Percentiles rank a stretch among this genome's conserved stretches.
These are phyloP conservation scores for Beroe ovata DNA, from an alignment of 37 sponge, comb jelly and placozoan genomes.

Conservation along the genomic window DNA sequence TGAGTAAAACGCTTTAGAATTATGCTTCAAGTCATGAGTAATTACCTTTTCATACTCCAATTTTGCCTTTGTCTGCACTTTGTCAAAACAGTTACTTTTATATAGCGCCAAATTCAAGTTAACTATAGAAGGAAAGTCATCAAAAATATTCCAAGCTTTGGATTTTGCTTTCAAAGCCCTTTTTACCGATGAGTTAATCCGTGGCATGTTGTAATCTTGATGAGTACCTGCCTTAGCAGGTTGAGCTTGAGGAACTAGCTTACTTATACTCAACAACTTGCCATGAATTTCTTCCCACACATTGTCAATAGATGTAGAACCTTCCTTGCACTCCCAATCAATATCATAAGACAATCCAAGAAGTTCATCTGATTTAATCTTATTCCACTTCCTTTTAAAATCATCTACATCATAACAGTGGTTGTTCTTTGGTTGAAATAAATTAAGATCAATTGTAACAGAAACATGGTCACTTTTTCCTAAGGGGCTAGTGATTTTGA, in stretches of 20 bases:
- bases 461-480: neutral
- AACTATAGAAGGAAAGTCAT: neutral
- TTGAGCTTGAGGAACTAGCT: neutral
- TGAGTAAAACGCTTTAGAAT: slow-evolving; percentile 15
- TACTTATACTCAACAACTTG: neutral
- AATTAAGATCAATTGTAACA: neutral
- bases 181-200: neutral
- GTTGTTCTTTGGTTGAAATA: neutral
- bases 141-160: neutral
- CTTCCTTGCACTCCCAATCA: neutral
- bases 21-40: neutral
- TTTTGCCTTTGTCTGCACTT: neutral
- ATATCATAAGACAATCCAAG: neutral
- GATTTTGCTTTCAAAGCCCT: slow-evolving; percentile 6
- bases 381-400: slow-evolving; percentile 2
- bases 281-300: neutral
- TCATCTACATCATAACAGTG: neutral
- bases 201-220: neutral
- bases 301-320: neutral
- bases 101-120: neutral
- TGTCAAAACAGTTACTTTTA: neutral
- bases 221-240: neutral
- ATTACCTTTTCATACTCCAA: neutral
- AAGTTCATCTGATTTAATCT: neutral
- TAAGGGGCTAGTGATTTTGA: neutral